Evolutionary conservation across 2,888 invertebrate genomes (phyloP), one percentile per base, ranked within the genome.

Genomic region (Drosophila prostipennis): DNA sequence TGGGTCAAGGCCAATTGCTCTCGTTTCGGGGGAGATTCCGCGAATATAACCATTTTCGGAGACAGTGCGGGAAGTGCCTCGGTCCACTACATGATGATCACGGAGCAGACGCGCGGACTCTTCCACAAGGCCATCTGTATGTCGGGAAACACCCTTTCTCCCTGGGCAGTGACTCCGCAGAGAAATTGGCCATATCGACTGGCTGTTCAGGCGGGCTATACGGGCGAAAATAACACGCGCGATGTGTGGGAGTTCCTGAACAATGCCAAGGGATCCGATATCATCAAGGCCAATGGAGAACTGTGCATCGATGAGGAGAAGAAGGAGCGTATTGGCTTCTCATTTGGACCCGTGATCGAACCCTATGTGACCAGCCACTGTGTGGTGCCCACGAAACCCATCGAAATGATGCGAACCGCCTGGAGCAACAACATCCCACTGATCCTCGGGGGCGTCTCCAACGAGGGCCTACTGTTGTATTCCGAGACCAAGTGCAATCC

Each of bases 1-100:
- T 93, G 93, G 93, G 91, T 93, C 2, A 92, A 93, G 71, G 91
- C 90, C n/a, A 93, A 93, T 76, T 93, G 93, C 46, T 72, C 82
- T n/a, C 89, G 90, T 36, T 93, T 93, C 76, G 92, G 93, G 59
- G 93, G 93, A 11, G 93, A 93, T 77, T 90, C 92, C 4, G 89
- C 91, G 43, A 93, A 93, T 77, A 93, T 92, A 1, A 93, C 93
- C 1, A 80, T 93, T 43, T 93, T 93, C 71, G 93, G 93, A 6
- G 93, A 93, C 72, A 93, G 93, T 79, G 93, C 93, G 32, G 93
- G 93, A 37, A 93, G 91, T 29, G 92, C 92, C 32, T 91, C 93
- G 0, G 92, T 92, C 7, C 93, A 93, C 76, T 92, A 91, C 58
- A 90, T 93, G 82, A 91, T 93, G 86, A 86, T 93, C 36, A 93